Evolutionary conservation across 2,113 vertebrate genomes (phyloP), one percentile per base, ranked within the genome.

Genomic region (Anser cygnoides): DNA sequence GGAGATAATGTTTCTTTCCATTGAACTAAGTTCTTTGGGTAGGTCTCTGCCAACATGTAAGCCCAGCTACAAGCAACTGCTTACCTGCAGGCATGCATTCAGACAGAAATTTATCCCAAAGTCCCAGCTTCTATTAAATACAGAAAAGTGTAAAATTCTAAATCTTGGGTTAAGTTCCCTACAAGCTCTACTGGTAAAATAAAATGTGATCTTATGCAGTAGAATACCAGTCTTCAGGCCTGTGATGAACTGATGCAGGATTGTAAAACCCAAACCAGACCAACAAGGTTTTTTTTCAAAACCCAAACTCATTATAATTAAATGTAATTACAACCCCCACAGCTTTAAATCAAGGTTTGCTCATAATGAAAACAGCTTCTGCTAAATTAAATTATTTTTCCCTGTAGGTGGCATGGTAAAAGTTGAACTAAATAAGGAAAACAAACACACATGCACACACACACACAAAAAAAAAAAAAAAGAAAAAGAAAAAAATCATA

Each of bases 301-400:
- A 87, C 31, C 4, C 7, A 68, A 78, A 49, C 9, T 88, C 28
- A 59, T 84, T 89, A 39, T 74, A 93, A 93, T 88, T 80, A 94
- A 67, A 88, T 52, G 6, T 55, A 93, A 90, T 93, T 88, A 84
- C 25, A 74, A 39, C 33, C 52, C 33, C 35, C 68, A 87, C 19
- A 59, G 31, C 37, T 88, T 93, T 83, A 87, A 87, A 82, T 87
- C 44, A 87, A 66, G 31, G 35, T 72, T 85, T 74, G 50, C 54
- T 90, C 41, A 83, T 55, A 92, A 91, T 22, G 35, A 79, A 89
- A 92, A 87, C 21, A 79, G 23, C 13, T 91, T 89, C 66, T 82
- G 8, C 6, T 84, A 85, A 87, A 72, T 63, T 61, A 70, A 93
- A 87, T 87, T 84, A 49, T 50, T 82, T 93, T 92, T 90, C 79